Evolutionary conservation across 30 jellyfish, hydroid and myxozoan genomes (phyloP), one percentile per base, ranked within the genome.

Genomic region (Cassiopea xamachana): DNA sequence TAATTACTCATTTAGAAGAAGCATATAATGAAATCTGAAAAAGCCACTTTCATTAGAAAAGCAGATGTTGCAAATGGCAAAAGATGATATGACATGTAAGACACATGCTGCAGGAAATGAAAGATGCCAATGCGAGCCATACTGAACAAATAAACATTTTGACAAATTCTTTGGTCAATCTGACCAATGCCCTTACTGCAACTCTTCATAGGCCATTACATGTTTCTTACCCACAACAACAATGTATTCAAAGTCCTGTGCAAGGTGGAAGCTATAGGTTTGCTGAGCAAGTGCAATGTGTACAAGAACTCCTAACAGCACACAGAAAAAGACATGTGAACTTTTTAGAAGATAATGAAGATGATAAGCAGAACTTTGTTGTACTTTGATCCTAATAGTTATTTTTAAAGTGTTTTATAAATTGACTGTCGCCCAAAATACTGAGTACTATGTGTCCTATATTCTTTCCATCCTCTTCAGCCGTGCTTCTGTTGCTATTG

Each of bases 181-280:
- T 84, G 0, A 47, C 92, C 7, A 84, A 84, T 84, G 92, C 92
- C 19, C 72, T 69, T 46, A 72, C 92, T 70, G 92, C 92, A 84
- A 87, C 92, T 69, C 92, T 84, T 46, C 58, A 60, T 50, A 87
- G 64, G 58, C 89, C 89, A 80, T 45, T n/a, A 47, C 12, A 77
- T 77, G 61, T 77, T 9, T 45, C 87, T 46, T 82, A 80, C 50
- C 82, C 89, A 80, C 86, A 27, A 46, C 70, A 39, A 77, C 86
- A 60, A 80, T 43, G 50, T 60, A 18, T 46, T 46, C 55, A 58
- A 59, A 16, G 81, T 61, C 89, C 89, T 80, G 50, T 61, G 77
- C 89, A 80, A 80, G 89, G 82, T 45, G 60, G 89, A n/a, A 80
- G 89, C 80, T 62, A 80, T 16, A 61, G 89, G 60, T 59, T 60